phyloP scores from a whole-genome alignment of 2,797 vertebrate species.

The Melanotaenia nigrans region DNA sequence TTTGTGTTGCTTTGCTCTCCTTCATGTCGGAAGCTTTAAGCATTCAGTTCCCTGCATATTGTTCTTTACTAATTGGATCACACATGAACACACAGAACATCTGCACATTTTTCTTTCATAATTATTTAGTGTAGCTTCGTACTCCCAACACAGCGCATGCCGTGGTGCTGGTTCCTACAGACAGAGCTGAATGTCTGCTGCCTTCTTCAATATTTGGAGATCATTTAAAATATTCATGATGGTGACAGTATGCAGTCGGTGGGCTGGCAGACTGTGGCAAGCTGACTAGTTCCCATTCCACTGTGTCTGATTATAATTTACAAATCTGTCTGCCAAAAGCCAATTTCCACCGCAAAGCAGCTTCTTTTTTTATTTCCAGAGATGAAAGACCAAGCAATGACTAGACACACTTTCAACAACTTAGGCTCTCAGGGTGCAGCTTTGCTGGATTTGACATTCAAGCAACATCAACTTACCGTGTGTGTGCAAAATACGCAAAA shows the following conservation, averaged over 20 bases:
- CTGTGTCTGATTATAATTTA: constrained; percentile 78
- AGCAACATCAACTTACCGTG: constrained; percentile 59
- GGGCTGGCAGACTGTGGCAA: constrained; percentile 68
- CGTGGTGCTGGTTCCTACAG: constrained; percentile 11
- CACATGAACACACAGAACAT: constrained; percentile 40
- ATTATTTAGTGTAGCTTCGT: not conserved
- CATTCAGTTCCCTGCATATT: constrained; percentile 32
- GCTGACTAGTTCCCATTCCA: constrained; percentile 69
- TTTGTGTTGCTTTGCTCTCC: not conserved
- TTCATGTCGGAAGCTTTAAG: not conserved
- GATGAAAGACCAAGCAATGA: constrained; percentile 77
- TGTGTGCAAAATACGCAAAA: constrained; percentile 28
- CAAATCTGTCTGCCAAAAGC: constrained; percentile 79
- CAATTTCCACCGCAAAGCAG: constrained; percentile 81
- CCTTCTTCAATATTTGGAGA: constrained; percentile 53
- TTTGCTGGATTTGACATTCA: constrained; percentile 73
- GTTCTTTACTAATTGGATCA: constrained; percentile 32
- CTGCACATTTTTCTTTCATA: constrained; percentile 7
- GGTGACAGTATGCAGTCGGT: constrained; percentile 69
- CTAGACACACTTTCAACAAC: constrained; percentile 76
- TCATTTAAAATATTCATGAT: constrained; percentile 67
- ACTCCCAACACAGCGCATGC: not conserved
- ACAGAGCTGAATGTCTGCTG: constrained; percentile 25
- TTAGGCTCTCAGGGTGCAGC: constrained; percentile 60
- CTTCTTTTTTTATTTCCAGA: constrained; percentile 66